A percentile compares a stretch with the other conserved stretches of the same genome.
Conservation (phyloP, 2,888 invertebrate genomes). For the Druceiella hillmani region DNA sequence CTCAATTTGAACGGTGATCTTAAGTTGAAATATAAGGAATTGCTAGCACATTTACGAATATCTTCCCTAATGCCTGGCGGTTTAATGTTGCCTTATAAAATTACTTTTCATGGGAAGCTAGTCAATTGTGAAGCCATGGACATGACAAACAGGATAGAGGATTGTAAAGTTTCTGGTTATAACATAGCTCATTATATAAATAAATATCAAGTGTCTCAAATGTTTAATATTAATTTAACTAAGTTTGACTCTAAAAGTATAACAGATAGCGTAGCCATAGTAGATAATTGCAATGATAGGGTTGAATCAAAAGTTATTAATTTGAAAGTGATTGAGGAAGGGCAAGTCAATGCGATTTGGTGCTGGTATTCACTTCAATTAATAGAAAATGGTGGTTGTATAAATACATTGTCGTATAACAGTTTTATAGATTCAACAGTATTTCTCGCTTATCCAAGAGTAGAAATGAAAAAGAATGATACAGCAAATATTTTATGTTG, state of each 20-base stretch:
- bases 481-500: conserved; percentile 32
- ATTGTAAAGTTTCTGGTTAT: conserved; percentile 50
- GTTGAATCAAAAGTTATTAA: conserved; percentile 27
- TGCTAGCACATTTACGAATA: conserved; percentile 31
- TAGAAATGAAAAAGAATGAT: conserved; percentile 30
- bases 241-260: conserved; percentile 38
- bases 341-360: conserved; percentile 45
- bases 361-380: conserved; percentile 52
- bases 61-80: conserved; percentile 39
- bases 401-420: conserved; percentile 40
- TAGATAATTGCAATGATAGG: conserved; percentile 29
- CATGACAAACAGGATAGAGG: conserved; percentile 51
- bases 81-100: conserved; percentile 46
- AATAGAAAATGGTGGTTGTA: conserved; percentile 33
- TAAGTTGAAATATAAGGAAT: conserved; percentile 33
- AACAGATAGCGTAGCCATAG: conserved; percentile 30
- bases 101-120: conserved; percentile 52
- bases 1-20: conserved; percentile 55
- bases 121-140: conserved; percentile 56
- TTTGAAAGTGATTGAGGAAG: conserved; percentile 33
- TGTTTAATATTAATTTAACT: conserved; percentile 44
- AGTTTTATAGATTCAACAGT: conserved; percentile 46
- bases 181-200: conserved; percentile 53
- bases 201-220: conserved; percentile 54
- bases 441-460: conserved; percentile 38